Base-by-base conservation (phyloP, 1,140 invertebrate genomes). In the Neuroterus valhalla region DNA sequence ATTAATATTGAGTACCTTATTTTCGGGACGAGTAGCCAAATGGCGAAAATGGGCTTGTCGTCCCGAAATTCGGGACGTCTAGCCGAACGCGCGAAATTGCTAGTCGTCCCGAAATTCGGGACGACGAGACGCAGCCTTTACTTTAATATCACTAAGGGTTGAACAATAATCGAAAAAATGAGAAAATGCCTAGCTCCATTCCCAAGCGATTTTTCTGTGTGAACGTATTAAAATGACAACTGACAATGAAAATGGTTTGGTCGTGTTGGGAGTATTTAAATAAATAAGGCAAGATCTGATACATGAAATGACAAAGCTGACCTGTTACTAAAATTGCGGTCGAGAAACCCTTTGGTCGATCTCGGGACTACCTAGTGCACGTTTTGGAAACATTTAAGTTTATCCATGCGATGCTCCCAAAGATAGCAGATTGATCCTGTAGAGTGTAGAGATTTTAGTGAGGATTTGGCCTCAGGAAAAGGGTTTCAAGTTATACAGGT, bases 331-430 rank as follows among this genome's bases (percentile, higher is more conserved):
- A 76, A 81, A 15, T 19, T 43, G 45, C 31, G 19, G 46, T 62
- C 44, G 31, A 46, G 17, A 50, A 73, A 70, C 71, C 76, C 52
- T 73, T 77, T 75, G 74, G 83, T 72, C 68, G 79, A 78, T 75
- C 72, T 66, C 12, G 68, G 38, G 31, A 8, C 50, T 43, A 44
- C 14, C 50, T 43, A 44, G 48, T 19, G 72, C 74, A 71, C 80
- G 81, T 84, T 86, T 86, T 84, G 52, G 78, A 87, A 87, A 86
- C 85, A 87, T 86, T 88, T 85, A 85, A 87, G 79, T 86, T 81
- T 84, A 85, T 82, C 79, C 82, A 17, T 14, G 26, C 66, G 84
- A 87, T 87, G 81, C 86, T 87, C 84, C 80, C 38, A 77, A 15
- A 85, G 86, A 88, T 88, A 89, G 75, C 72, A 62, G 0, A 6